These are phyloP conservation scores for Megalops cyprinoides DNA, from an alignment of 2,797 vertebrate genomes.

Conservation along the genomic window DNA sequence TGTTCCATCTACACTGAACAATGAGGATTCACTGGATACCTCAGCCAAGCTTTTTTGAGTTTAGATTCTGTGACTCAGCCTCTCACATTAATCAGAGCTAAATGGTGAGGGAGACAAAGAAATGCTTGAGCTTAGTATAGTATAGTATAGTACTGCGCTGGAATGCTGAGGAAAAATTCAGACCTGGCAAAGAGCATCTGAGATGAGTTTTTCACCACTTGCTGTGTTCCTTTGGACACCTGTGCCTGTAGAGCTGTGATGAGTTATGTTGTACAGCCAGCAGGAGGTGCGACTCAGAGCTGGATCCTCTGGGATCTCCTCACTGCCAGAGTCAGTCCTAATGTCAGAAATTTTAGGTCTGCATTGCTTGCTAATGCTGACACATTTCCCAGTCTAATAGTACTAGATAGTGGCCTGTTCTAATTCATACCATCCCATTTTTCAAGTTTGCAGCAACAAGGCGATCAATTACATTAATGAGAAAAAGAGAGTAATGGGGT, in stretches of 20 bases:
- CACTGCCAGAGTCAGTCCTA: background rate
- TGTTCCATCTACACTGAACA: too few relatives aligned
- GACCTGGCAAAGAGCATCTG: too few relatives aligned
- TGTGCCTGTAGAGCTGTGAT: too few relatives aligned
- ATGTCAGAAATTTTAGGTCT: background rate
- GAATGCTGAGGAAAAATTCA: background rate
- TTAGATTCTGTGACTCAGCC: too few relatives aligned
- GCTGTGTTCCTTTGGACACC: too few relatives aligned
- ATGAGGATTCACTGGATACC: too few relatives aligned
- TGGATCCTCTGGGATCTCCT: background rate
- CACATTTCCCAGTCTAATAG: background rate
- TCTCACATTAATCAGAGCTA: too few relatives aligned
- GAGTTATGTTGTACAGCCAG: background rate
- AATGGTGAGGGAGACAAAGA: too few relatives aligned
- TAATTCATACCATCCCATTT: background rate
- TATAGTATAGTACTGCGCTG: too few relatives aligned
- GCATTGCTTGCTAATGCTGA: background rate
- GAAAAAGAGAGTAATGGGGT: background rate
- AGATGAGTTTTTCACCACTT: too few relatives aligned
- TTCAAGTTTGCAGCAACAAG: background rate
- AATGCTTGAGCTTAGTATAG: too few relatives aligned
- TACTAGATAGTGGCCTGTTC: background rate
- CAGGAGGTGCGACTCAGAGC: background rate
- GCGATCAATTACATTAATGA: background rate
- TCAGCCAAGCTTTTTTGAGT: too few relatives aligned